These are phyloP conservation scores for Trichomycterus rosablanca DNA, from an alignment of 2,113 vertebrate species.

Conservation along the genomic window DNA sequence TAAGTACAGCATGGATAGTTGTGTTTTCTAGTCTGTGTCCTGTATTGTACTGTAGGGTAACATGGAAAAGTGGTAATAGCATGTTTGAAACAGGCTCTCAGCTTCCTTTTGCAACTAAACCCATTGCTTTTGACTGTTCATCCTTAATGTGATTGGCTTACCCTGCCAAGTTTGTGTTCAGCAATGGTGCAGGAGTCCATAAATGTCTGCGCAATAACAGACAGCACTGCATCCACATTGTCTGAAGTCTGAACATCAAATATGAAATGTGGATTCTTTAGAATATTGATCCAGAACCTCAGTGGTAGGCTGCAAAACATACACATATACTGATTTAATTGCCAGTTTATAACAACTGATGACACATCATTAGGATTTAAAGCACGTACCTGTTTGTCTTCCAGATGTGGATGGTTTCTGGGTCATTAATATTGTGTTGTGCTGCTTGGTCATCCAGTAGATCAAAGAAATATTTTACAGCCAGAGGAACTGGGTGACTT, in stretches of 20 bases:
- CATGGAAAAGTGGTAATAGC: no score
- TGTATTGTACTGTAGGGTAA: no score
- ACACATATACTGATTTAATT: no score
- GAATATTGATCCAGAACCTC: conserved; percentile 97
- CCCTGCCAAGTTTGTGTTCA: conserved; percentile 95
- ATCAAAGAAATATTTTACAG: conserved; percentile 97
- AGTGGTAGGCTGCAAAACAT: conserved; percentile 91
- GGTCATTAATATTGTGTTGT: conserved; percentile 82
- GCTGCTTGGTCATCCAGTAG: conserved; percentile 89
- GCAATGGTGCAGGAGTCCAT: conserved; percentile 98
- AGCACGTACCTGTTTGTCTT: conserved; percentile 98
- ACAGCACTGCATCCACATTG: conserved; percentile 88
- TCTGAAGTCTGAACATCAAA: conserved; percentile 95
- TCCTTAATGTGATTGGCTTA: no score
- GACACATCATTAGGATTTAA: no score
- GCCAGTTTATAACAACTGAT: no score
- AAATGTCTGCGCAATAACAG: conserved; percentile 96
- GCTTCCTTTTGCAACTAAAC: no score
- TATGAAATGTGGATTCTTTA: conserved; percentile 97
- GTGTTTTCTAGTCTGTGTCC: no score
- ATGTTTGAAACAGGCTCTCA: no score
- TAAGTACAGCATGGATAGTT: no score
- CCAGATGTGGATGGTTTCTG: conserved; percentile 97
- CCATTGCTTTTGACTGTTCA: no score
- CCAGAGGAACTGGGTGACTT: conserved; percentile 85